Base-by-base conservation (phyloP, 2,888 invertebrate genomes). In the Drosophila mayaguana region DNA sequence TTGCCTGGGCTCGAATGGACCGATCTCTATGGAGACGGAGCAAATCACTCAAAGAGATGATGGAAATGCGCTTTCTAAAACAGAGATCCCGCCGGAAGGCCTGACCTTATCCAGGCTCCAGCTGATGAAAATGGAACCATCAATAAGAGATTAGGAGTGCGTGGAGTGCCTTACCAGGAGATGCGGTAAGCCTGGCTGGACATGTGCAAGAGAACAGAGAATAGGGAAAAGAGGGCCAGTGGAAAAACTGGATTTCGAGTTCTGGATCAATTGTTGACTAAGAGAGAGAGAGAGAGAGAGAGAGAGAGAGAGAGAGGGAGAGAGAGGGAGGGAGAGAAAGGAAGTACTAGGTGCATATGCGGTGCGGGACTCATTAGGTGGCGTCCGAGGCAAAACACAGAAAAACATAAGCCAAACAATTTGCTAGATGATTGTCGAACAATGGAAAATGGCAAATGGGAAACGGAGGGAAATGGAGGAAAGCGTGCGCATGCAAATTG, bases 401-500 rank as follows among this genome's bases (percentile, higher is more conserved):
- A 68, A 74, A 45, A 78, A 79, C 59, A 70, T 38, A 60, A 53
- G n/a, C 53, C 63, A 64, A 65, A 56, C 78, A 63, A 78, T 74
- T 76, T 78, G 55, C 54, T 45, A 38, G 57, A 57, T 66, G 72
- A 80, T 74, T 72, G 75, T 40, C 48, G 63, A 63, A 78, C 77
- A 73, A 81, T 72, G 72, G 61, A 16, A 22, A 48, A 80, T 56
- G 34, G 57, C 36, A 34, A 63, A 57, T 60, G 22, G 38, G 48
- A 50, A 66, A 51, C 11, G 28, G 51, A 18, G 34, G 20, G 36
- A 36, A 20, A 11, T 2, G 22, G 38, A 53, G 55, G 16, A 50
- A 68, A 80, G 60, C 48, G 53, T 51, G 55, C 51, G 62, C 78
- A 80, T 65, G 80, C 59, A 86, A 85, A 83, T 73, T 75, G 70